Conservation (phyloP, 1,140 invertebrate species). For the Drosophila gunungcola region DNA sequence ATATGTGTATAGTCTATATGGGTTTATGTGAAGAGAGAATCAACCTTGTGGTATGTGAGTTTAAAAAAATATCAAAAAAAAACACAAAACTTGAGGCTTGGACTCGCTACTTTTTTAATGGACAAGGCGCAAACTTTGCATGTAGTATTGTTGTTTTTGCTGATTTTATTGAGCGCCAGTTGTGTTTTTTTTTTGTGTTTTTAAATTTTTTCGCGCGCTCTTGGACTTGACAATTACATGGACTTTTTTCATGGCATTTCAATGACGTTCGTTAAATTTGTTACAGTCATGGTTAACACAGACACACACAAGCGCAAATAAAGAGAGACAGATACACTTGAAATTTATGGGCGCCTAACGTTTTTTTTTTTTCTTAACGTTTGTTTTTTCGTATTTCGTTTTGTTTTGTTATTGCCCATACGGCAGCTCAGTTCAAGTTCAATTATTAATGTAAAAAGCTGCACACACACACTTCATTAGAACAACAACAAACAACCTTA, state of each 20-base stretch:
- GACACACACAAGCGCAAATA: constrained; percentile 22
- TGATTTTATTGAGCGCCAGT: constrained; percentile 65
- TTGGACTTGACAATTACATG: constrained; percentile 83
- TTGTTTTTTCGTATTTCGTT: constrained; percentile 43
- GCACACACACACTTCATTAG: constrained; percentile 43
- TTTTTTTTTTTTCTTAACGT: constrained; percentile 47
- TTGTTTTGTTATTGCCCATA: constrained; percentile 41
- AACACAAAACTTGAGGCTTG: constrained; percentile 46
- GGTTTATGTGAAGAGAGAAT: constrained; percentile 42
- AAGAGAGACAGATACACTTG: constrained; percentile 52
- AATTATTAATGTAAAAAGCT: constrained; percentile 79
- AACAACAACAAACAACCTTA: constrained; percentile 19
- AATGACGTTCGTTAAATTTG: constrained; percentile 83
- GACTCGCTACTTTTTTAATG: constrained; percentile 65
- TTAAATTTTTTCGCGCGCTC: constrained; percentile 69
- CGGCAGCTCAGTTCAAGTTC: constrained; percentile 80
- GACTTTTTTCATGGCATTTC: constrained; percentile 71
- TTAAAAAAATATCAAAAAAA: constrained; percentile 25
- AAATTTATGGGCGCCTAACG: constrained; percentile 58
- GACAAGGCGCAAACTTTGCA: constrained; percentile 58
- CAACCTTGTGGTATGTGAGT: constrained; percentile 73
- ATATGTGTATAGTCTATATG: constrained; percentile 23
- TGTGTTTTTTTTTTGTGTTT: constrained; percentile 37
- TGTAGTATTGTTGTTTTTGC: constrained; percentile 35
- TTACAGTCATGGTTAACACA: constrained; percentile 79